Base-by-base conservation (phyloP, 1,140 invertebrate genomes). In the Epicauta chinensis region DNA sequence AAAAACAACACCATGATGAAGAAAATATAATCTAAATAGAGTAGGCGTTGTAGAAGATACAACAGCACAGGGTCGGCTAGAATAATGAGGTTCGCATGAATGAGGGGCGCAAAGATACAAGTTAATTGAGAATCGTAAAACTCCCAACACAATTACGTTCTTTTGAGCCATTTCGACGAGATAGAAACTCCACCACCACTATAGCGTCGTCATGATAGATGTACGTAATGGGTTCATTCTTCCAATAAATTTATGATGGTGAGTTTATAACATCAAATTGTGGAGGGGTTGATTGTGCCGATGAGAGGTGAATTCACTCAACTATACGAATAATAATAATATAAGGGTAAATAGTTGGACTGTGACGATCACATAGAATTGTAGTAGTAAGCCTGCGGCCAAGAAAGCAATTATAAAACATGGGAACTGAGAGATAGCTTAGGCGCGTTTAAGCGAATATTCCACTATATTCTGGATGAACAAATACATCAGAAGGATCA, bases 401-500 rank as follows among this genome's bases (percentile, higher is more conserved):
- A 62, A 62, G 58, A 62, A 62, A 62, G 54, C 60, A 62, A 62
- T 62, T 62, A 62, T 60, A 60, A 60, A 60, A 56, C 60, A 55
- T 53, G 51, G 56, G 52, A 49, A 49, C 40, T 53, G 43, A 45
- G 23, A 43, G 29, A 36, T 55, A n/a, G n/a, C n/a, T n/a, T n/a
- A 35, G 39, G 38, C 50, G 48, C 35, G 56, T 41, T 50, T 55
- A 38, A 46, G 43, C 31, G 47, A 46, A 49, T 44, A 51, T 38
- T 53, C 52, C 47, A 43, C 35, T 51, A 52, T 54, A n/a, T 42
- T 31, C 16, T 53, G 47, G 58, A 59, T 59, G 61, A 63, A 56
- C 59, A 61, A 61, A 63, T 59, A 61, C 61, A 63, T 63, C 61
- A 61, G 56, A 31, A 56, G 61, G 61, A 63, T 63, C 61, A 63